phyloP scores from a whole-genome alignment of 2,888 invertebrate species.

The Acleris emargana region DNA sequence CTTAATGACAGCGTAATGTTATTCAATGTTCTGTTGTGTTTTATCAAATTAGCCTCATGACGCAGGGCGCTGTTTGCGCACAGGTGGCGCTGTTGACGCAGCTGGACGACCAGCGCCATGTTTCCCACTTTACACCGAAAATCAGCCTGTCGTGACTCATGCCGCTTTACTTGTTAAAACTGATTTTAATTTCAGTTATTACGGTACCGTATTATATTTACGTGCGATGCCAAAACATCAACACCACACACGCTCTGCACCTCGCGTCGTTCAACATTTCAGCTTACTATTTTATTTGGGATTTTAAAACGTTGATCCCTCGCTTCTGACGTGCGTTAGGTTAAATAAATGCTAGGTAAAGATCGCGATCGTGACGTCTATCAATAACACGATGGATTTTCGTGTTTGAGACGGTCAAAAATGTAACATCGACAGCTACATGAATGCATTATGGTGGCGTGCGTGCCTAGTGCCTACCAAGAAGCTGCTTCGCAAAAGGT shows the following conservation, averaged over 20 bases:
- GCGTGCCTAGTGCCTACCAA: not conserved
- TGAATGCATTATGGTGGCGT: conserved; percentile 3
- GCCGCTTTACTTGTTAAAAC: conserved; percentile 10
- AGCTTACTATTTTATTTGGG: conserved; percentile 7
- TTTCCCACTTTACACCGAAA: conserved; percentile 42
- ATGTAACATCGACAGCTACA: not conserved
- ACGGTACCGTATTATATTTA: not conserved
- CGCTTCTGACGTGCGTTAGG: conserved; percentile 29
- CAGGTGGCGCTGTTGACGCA: conserved; percentile 66
- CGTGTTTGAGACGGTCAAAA: conserved; percentile 7
- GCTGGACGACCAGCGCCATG: conserved; percentile 49
- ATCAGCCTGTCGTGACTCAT: conserved; percentile 54
- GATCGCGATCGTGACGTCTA: conserved; percentile 23
- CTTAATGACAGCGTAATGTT: conserved; percentile 56
- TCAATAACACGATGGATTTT: conserved; percentile 21
- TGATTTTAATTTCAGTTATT: not conserved
- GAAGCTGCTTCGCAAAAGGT: conserved; percentile 24
- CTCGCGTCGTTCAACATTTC: not conserved
- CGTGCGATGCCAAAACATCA: too few species aligned
- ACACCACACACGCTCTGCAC: too few species aligned
- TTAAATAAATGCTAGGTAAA: conserved; percentile 30
- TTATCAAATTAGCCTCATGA: conserved; percentile 70
- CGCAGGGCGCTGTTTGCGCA: conserved; percentile 60
- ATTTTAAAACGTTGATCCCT: conserved; percentile 27
- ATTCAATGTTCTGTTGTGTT: conserved; percentile 51